Conservation (phyloP, 2,888 invertebrate genomes). For the Holacanthella duospinosa region DNA sequence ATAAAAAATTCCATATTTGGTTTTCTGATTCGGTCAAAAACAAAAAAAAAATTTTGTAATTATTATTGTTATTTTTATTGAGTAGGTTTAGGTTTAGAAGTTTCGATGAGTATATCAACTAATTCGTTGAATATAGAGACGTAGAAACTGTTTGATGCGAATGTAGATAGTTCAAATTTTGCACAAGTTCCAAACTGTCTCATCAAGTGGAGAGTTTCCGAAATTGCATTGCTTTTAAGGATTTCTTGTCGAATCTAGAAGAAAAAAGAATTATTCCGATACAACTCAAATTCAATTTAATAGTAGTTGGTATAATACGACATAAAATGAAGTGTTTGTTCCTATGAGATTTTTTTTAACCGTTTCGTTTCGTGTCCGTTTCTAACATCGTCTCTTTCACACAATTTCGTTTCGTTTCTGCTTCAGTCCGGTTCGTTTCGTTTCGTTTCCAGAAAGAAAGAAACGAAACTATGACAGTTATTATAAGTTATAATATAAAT, state of each 20-base stretch:
- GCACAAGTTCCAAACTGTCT: not conserved
- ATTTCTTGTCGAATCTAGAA: not conserved
- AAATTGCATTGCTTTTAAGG: not conserved
- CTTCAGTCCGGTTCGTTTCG: too few species aligned
- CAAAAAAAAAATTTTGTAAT: too few species aligned
- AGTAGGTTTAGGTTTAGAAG: not conserved
- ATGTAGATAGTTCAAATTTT: not conserved
- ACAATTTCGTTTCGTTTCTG: too few species aligned
- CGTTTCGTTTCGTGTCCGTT: too few species aligned
- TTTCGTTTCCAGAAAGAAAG: too few species aligned
- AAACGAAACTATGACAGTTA: too few species aligned
- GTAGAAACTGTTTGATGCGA: not conserved
- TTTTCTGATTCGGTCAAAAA: constrained; percentile 3
- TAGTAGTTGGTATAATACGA: too few species aligned
- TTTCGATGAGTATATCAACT: not conserved
- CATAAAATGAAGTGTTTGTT: too few species aligned
- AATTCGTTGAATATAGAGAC: not conserved
- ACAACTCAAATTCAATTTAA: too few species aligned
- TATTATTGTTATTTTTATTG: not conserved
- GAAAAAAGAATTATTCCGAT: not conserved
- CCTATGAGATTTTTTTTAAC: too few species aligned
- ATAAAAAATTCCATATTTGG: not conserved
- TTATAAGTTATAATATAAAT: too few species aligned
- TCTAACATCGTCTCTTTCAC: too few species aligned
- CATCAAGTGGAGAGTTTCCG: not conserved